phyloP scores from a whole-genome alignment of 2,113 vertebrate genomes.

The Carassius gibelio region DNA sequence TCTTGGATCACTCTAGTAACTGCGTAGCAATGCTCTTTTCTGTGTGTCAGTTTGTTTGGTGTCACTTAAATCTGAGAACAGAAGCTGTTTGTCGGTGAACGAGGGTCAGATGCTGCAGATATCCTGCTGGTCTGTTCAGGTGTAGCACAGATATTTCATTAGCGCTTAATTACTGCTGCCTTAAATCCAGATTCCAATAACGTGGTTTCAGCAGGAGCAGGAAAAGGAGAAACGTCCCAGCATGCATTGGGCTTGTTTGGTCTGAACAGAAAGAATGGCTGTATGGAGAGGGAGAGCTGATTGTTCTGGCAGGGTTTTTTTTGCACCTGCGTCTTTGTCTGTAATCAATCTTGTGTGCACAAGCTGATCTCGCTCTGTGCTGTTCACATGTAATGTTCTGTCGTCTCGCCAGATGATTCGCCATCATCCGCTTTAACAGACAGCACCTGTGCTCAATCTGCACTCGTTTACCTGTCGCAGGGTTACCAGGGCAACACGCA shows the following conservation, averaged over 20 bases:
- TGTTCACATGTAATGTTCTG: neutral
- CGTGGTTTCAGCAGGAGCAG: neutral
- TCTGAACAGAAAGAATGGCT: slow-evolving; percentile 1
- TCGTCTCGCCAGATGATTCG: neutral
- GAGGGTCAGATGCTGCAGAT: neutral
- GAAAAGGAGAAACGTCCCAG: neutral
- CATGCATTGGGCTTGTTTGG: slow-evolving; percentile 4
- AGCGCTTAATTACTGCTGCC: slow-evolving; percentile 5
- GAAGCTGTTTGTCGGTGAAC: too few species aligned
- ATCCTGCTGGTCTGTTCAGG: neutral
- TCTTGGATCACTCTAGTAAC: too few species aligned
- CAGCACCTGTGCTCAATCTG: slow-evolving; percentile 42
- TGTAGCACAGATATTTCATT: slow-evolving; percentile 30
- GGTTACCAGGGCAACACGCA: slow-evolving; percentile 19
- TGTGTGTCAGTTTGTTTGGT: too few species aligned
- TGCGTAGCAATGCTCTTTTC: too few species aligned
- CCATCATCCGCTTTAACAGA: neutral
- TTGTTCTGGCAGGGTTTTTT: slow-evolving; percentile 52
- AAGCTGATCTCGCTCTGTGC: neutral
- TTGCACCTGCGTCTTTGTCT: slow-evolving; percentile 48
- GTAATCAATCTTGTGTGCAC: slow-evolving; percentile 37
- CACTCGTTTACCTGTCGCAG: neutral
- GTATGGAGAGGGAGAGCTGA: slow-evolving; percentile 42
- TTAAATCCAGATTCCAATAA: slow-evolving; percentile 18
- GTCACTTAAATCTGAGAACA: too few species aligned